These are phyloP conservation scores for Conops quadrifasciatus DNA, from an alignment of 2,888 invertebrate genomes.

Conservation along the genomic window DNA sequence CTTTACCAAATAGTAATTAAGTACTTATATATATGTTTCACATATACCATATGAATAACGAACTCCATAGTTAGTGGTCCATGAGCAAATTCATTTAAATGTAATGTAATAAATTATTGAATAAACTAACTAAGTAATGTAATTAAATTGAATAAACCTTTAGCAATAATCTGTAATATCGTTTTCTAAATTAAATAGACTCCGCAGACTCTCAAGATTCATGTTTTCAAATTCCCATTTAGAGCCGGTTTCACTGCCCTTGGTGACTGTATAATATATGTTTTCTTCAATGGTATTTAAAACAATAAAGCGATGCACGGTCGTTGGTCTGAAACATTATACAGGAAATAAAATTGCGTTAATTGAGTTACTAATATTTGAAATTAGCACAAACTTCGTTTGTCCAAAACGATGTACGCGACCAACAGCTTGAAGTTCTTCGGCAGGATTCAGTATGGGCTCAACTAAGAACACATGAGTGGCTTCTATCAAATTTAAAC, in stretches of 20 bases:
- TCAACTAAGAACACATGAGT: slow-evolving; percentile 80
- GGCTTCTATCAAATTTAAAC: slow-evolving; percentile 81
- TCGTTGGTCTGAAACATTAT: slow-evolving; percentile 66
- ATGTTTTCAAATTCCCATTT: slow-evolving; percentile 58
- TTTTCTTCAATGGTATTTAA: slow-evolving; percentile 76
- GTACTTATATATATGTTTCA: no score
- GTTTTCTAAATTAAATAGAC: slow-evolving; percentile 50
- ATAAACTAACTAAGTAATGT: neutral
- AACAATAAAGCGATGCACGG: slow-evolving; percentile 77
- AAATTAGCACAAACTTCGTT: slow-evolving; percentile 67
- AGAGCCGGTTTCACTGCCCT: slow-evolving; percentile 55
- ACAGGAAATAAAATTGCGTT: neutral
- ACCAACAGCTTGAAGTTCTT: slow-evolving; percentile 80
- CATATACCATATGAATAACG: no score
- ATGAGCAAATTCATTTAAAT: no score
- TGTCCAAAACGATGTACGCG: slow-evolving; percentile 83
- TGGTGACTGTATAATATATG: slow-evolving; percentile 67
- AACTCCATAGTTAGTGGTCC: no score
- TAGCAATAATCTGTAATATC: slow-evolving; percentile 22
- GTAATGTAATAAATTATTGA: no score
- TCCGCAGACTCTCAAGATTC: slow-evolving; percentile 50
- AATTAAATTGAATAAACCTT: neutral
- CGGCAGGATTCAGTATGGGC: slow-evolving; percentile 76
- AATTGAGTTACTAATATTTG: neutral
- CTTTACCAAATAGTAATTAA: no score